Conservation (phyloP, 2,113 vertebrate genomes). For the Ptilorrhoa leucosticta region DNA sequence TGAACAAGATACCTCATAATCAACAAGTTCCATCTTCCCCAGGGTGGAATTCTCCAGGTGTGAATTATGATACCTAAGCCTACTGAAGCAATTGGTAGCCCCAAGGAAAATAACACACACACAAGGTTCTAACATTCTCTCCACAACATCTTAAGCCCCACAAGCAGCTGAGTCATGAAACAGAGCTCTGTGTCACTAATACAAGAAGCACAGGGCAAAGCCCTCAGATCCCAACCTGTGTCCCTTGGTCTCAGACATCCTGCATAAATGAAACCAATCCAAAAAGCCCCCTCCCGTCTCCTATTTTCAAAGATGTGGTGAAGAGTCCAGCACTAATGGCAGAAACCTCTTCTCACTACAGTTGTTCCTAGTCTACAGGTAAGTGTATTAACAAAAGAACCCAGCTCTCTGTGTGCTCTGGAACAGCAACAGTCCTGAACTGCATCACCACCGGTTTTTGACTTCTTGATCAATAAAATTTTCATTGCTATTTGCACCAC, state of each 20-base stretch:
- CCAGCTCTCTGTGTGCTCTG: neutral
- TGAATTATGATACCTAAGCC: neutral
- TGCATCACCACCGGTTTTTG: neutral
- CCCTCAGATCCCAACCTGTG: neutral
- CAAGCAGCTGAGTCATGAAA: neutral
- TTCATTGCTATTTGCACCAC: neutral
- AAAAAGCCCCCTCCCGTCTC: neutral
- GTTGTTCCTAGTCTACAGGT: neutral
- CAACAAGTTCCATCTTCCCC: neutral
- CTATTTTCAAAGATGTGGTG: neutral
- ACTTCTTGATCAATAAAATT: neutral
- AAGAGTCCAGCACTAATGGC: neutral
- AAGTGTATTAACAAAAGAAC: neutral
- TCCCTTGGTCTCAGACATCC: neutral
- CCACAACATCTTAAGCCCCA: neutral
- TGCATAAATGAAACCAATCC: neutral
- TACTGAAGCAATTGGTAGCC: rapidly evolving
- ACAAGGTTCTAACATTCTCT: neutral
- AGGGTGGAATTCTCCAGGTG: neutral
- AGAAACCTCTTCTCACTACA: neutral
- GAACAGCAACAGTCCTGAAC: neutral
- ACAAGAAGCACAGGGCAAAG: neutral
- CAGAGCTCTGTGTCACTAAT: neutral
- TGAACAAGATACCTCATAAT: neutral
- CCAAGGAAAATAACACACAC: neutral